phyloP scores from a whole-genome alignment of 2,113 vertebrate species.

The Carassius gibelio region DNA sequence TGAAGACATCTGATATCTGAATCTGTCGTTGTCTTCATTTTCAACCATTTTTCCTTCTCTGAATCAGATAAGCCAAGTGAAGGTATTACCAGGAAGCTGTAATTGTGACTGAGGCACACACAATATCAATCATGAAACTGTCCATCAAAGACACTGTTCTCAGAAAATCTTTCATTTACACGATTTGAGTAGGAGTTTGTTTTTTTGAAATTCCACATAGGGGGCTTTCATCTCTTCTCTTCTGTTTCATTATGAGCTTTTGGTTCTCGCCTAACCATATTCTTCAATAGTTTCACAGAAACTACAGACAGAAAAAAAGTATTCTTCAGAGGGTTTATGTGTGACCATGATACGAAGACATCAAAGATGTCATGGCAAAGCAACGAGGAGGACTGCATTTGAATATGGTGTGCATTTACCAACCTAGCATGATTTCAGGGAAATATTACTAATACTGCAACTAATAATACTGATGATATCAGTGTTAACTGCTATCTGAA shows the following conservation, averaged over 20 bases:
- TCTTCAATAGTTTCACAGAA: slow-evolving; percentile 36
- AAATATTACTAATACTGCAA: slow-evolving; percentile 12
- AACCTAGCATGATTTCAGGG: neutral
- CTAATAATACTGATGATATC: slow-evolving; percentile 2
- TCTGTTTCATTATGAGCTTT: slow-evolving; percentile 44
- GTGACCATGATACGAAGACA: slow-evolving; percentile 16
- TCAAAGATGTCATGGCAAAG: slow-evolving; percentile 36
- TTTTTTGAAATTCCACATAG: slow-evolving; percentile 47
- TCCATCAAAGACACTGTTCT: slow-evolving; percentile 62
- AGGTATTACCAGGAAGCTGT: slow-evolving; percentile 43
- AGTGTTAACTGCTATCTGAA: neutral
- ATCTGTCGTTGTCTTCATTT: slow-evolving; percentile 49
- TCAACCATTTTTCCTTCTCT: slow-evolving; percentile 49
- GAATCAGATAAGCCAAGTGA: slow-evolving; percentile 51
- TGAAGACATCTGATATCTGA: slow-evolving; percentile 42
- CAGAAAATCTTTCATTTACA: slow-evolving; percentile 57
- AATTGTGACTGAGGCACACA: slow-evolving; percentile 51
- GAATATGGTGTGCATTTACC: slow-evolving; percentile 24
- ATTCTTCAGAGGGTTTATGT: slow-evolving; percentile 9
- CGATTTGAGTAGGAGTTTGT: slow-evolving; percentile 49
- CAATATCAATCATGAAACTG: slow-evolving; percentile 56
- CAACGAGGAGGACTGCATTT: neutral
- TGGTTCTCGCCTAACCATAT: slow-evolving; percentile 34
- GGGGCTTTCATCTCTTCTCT: slow-evolving; percentile 45
- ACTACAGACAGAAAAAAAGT: slow-evolving; percentile 32